Conservation (phyloP, 2,797 vertebrate species). For the Chelonia mydas region DNA sequence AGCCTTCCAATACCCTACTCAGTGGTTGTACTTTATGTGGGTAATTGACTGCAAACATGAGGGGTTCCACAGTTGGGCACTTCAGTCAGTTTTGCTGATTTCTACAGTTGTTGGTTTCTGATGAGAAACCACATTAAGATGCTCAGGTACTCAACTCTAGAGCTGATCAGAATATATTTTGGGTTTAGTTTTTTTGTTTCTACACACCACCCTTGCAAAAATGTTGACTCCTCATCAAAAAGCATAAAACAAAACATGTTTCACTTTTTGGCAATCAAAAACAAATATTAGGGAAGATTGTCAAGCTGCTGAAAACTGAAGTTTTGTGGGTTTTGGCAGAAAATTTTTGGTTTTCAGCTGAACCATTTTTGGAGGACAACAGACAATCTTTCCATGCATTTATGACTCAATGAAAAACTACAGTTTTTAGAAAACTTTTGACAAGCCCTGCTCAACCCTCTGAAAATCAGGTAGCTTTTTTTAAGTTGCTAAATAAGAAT, state of each 20-base stretch:
- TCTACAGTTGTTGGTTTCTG: not conserved
- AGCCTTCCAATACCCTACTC: not conserved
- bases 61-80: not conserved
- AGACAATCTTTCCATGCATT: not conserved
- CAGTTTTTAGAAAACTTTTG: rapidly evolving
- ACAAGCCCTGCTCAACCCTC: rapidly evolving
- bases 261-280: not conserved
- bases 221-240: not conserved
- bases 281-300: not conserved
- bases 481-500: not conserved
- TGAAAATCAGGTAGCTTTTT: not conserved
- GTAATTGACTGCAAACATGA: not conserved
- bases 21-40: not conserved
- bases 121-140: not conserved
- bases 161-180: not conserved
- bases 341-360: not conserved
- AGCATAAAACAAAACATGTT: not conserved
- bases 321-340: not conserved
- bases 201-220: not conserved
- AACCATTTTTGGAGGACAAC: not conserved
- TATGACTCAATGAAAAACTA: not conserved
- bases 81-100: not conserved
- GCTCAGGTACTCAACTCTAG: not conserved
- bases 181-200: not conserved
- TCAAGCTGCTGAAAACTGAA: not conserved